Evolutionary conservation across 2,113 vertebrate genomes (phyloP).

Genomic region (Ictalurus furcatus): DNA sequence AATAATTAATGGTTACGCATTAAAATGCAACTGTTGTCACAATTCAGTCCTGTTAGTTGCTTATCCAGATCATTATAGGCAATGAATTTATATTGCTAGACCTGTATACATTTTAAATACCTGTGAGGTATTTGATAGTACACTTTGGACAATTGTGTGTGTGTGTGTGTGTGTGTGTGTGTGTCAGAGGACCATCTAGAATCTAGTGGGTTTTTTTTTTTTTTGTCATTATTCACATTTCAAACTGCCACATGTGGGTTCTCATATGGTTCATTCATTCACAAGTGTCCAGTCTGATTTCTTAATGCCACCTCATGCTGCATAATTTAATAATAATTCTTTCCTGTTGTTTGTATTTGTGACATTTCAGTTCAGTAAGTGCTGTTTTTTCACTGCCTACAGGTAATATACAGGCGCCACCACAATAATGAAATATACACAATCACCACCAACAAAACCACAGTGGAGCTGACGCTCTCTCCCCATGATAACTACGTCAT

Average conservation of each 20-base stretch:
- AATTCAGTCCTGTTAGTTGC: background rate
- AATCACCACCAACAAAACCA: constrained; percentile 79
- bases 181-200: background rate
- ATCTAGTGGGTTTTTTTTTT: background rate
- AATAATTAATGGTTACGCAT: background rate
- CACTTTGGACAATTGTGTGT: background rate
- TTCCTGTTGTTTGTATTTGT: background rate
- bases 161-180: background rate
- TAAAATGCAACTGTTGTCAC: background rate
- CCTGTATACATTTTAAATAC: background rate
- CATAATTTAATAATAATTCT: background rate
- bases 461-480: constrained; percentile 80
- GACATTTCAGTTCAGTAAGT: background rate
- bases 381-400: background rate
- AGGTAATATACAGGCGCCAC: constrained; percentile 86
- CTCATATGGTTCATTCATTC: background rate
- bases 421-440: constrained; percentile 70
- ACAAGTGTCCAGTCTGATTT: background rate
- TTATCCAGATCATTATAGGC: background rate
- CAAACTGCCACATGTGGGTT: background rate
- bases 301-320: background rate
- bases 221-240: background rate
- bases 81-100: background rate
- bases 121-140: background rate
- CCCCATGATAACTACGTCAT: constrained; percentile 84